A percentile compares a stretch with the other conserved stretches of the same genome.
Evolutionary conservation across 2,888 invertebrate species (phyloP).

Genomic region (Aspidiotus rigidus): DNA sequence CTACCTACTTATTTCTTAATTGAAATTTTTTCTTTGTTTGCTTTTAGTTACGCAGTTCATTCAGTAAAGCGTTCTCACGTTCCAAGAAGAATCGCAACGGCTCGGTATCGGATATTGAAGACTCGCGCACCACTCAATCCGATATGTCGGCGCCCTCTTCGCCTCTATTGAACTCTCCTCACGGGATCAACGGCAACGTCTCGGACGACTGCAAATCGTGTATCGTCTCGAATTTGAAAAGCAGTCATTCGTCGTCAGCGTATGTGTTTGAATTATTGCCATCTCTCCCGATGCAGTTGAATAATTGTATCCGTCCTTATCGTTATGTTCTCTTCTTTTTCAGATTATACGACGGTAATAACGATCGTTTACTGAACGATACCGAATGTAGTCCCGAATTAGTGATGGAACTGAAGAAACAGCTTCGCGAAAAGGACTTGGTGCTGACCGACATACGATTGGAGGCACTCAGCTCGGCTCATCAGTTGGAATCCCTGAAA

Average conservation of each 20-base stretch:
- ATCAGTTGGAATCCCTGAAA: conserved; percentile 90
- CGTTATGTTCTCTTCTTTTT: neutral
- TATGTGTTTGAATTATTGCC: conserved; percentile 41
- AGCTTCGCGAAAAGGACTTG: conserved; percentile 89
- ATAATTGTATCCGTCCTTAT: neutral
- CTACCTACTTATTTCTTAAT: neutral
- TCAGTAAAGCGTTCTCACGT: conserved; percentile 92
- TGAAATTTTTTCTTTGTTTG: conserved; percentile 36
- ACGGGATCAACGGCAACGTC: conserved; percentile 37
- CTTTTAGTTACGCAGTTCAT: conserved; percentile 77
- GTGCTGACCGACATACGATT: conserved; percentile 91
- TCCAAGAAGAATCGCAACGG: conserved; percentile 53
- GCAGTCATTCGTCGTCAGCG: conserved; percentile 47
- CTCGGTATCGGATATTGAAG: conserved; percentile 48
- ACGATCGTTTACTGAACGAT: conserved; percentile 37
- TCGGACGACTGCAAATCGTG: conserved; percentile 18
- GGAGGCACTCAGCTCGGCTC: conserved; percentile 92
- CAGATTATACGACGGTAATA: conserved; percentile 35
- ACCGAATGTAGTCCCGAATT: conserved; percentile 42
- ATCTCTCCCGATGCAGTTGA: neutral
- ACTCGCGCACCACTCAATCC: conserved; percentile 42
- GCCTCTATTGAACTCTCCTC: conserved; percentile 45
- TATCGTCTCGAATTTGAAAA: conserved; percentile 39
- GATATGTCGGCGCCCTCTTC: conserved; percentile 49
- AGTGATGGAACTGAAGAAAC: conserved; percentile 77